These are phyloP conservation scores for Mionectes macconnelli DNA, from an alignment of 2,113 vertebrate genomes.

Conservation along the genomic window DNA sequence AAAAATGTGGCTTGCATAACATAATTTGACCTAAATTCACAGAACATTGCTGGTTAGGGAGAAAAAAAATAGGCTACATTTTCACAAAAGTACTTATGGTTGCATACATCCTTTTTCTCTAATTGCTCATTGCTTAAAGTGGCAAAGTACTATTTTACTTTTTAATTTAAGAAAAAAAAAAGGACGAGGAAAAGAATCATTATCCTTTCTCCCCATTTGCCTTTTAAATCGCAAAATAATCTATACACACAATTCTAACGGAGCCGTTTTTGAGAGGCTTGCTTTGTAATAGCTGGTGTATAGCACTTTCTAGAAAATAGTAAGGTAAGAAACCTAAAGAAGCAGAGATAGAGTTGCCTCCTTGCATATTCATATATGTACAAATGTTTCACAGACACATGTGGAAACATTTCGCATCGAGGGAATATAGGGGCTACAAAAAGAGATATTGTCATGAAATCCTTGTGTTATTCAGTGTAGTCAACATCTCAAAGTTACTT, in stretches of 20 bases:
- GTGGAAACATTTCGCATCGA: background rate
- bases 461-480: background rate
- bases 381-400: background rate
- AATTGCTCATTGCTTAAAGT: background rate
- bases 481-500: background rate
- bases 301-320: background rate
- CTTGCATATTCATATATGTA: background rate
- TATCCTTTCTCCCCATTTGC: background rate
- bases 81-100: background rate
- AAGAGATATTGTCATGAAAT: background rate
- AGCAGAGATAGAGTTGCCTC: background rate
- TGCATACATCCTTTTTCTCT: background rate
- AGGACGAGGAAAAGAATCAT: background rate
- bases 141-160: background rate
- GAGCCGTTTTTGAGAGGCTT: background rate
- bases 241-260: background rate
- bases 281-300: background rate
- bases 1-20: background rate
- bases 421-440: background rate
- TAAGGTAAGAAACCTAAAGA: background rate
- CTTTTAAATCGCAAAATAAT: background rate
- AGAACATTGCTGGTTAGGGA: background rate
- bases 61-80: background rate
- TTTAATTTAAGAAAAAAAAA: background rate
- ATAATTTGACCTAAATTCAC: background rate